These are phyloP conservation scores for Cataglyphis livida DNA, from an alignment of 2,888 invertebrate species.

Conservation along the genomic window DNA sequence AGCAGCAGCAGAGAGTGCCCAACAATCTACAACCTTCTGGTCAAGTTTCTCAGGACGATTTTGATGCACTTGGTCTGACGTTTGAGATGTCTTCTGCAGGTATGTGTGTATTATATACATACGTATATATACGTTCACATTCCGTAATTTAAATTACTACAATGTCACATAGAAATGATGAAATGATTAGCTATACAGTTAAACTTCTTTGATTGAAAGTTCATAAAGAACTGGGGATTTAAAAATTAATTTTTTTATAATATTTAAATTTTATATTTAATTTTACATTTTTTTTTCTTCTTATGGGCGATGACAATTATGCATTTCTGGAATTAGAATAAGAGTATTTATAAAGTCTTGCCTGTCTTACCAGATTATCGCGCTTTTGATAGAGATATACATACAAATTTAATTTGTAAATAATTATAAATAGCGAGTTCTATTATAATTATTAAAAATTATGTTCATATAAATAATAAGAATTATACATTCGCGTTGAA, in stretches of 20 bases:
- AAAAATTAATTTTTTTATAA: background rate
- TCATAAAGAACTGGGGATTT: background rate
- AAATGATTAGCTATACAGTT: background rate
- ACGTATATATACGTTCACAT: background rate
- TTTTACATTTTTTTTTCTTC: background rate
- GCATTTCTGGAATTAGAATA: background rate
- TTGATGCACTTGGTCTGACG: slow-evolving; percentile 90
- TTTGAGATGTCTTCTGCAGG: slow-evolving; percentile 90
- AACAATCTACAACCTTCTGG: slow-evolving; percentile 83
- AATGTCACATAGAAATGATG: background rate
- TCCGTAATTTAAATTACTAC: background rate
- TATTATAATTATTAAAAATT: background rate
- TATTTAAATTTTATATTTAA: background rate
- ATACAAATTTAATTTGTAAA: background rate
- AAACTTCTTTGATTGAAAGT: background rate
- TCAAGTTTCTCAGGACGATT: slow-evolving; percentile 88
- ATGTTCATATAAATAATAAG: background rate
- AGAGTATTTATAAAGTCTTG: background rate
- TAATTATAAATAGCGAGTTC: background rate
- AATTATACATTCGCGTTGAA: background rate
- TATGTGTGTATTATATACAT: slow-evolving; percentile 80
- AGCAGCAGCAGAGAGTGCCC: slow-evolving; percentile 84
- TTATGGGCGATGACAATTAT: background rate
- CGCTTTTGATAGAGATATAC: background rate
- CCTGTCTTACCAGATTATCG: background rate